Base-by-base conservation (phyloP, 2,797 vertebrate genomes). In the Coilia nasus region DNA sequence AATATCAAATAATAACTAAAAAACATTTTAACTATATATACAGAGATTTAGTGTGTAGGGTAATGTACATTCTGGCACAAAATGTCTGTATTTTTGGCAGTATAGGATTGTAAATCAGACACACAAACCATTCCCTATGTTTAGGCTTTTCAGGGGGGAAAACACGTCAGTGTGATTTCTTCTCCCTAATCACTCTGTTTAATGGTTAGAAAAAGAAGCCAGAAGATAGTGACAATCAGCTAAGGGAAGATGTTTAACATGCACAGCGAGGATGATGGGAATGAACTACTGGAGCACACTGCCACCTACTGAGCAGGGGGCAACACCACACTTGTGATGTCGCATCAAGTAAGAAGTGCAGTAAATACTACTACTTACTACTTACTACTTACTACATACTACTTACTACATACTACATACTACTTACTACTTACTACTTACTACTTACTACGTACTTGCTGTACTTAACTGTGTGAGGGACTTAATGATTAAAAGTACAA, bases 291-390 rank as follows among this genome's bases (percentile, higher is more conserved):
- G 86, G 83, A 81, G 57, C 89, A 91, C 86, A 91, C 89, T 92
- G 91, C 90, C 91, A 90, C 88, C 91, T 92, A 90, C 87, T 89
- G 91, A 88, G 31, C 21, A 44, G 17, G 15, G 19, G 15, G 19
- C 17, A 41, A 19, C 35, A 78, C 71, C 41, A 41, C 17, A 31
- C 28, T 23, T 71, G 9, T 14, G 25, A 71, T 31, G 2, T 71
- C 64, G 23, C 64, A 41, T 19, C 35, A 78, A 35, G 31, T 35
- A 41, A 17, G 44, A 7, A 41, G 31, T 78, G 71, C 71, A 41
- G 31, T 78, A 41, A 44, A 44, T 10, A 21, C 71, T 54, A 9
- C 25, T 67, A 25, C 62, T 28, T 23, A n/a, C 57, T 64, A n/a
- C n/a, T n/a, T n/a, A n/a, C n/a, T n/a, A n/a, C n/a, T n/a, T n/a